These are phyloP conservation scores for Tachina lurida DNA, from an alignment of 2,888 invertebrate species.

Conservation along the genomic window DNA sequence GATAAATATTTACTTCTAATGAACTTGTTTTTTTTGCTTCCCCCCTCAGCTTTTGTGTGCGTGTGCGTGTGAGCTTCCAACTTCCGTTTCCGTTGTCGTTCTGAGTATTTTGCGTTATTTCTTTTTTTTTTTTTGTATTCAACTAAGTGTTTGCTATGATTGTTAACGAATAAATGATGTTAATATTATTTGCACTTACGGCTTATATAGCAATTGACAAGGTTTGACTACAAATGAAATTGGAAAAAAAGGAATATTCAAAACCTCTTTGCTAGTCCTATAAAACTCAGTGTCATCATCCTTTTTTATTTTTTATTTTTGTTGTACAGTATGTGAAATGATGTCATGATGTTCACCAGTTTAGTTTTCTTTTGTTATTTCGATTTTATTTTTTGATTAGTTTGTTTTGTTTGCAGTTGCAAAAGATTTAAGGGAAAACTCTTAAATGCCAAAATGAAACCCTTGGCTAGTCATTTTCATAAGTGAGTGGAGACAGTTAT, in stretches of 20 bases:
- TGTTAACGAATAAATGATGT: conserved; percentile 66
- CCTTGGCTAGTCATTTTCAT: conserved; percentile 19
- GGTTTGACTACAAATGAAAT: background rate
- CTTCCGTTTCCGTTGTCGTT: conserved; percentile 62
- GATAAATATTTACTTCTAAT: conserved; percentile 29
- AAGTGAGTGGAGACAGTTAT: conserved; percentile 4
- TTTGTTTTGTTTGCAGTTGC: conserved; percentile 33
- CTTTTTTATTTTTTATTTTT: background rate
- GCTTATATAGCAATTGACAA: conserved; percentile 69
- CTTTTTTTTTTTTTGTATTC: background rate
- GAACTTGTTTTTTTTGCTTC: background rate
- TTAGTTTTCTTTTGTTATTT: conserved; percentile 20
- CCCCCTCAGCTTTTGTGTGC: background rate
- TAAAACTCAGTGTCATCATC: conserved; percentile 36
- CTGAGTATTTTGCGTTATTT: background rate
- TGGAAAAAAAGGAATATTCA: background rate
- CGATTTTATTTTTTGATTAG: background rate
- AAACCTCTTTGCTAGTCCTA: conserved; percentile 38
- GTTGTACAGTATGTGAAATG: conserved; percentile 33
- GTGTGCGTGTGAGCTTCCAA: conserved; percentile 18
- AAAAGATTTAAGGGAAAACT: conserved; percentile 44
- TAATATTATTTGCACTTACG: conserved; percentile 50
- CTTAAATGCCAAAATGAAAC: conserved; percentile 55
- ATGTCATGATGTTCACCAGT: conserved; percentile 32
- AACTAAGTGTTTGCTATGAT: conserved; percentile 54